Conservation (phyloP, 1,140 invertebrate species). For the Drosophila auraria region DNA sequence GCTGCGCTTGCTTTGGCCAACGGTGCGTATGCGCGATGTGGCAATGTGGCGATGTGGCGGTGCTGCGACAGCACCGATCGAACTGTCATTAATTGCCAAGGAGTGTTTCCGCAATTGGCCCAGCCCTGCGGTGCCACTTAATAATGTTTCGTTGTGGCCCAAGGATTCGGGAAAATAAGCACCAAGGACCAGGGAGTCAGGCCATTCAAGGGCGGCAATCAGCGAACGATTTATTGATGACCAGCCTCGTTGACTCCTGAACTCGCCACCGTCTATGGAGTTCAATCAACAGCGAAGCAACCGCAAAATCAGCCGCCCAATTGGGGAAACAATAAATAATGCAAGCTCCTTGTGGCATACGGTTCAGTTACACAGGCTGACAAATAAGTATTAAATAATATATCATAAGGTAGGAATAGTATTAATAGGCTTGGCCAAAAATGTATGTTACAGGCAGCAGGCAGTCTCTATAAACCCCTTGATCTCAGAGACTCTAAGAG, state of each 20-base stretch:
- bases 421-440: too few species aligned
- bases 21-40: constrained; percentile 48
- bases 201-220: constrained; percentile 53
- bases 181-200: constrained; percentile 34
- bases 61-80: constrained; percentile 36
- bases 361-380: background rate
- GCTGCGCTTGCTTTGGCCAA: constrained; percentile 17
- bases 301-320: constrained; percentile 53
- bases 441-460: too few species aligned
- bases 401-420: background rate
- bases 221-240: constrained; percentile 68
- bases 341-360: constrained; percentile 16
- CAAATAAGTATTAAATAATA: background rate
- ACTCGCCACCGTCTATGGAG: constrained; percentile 32
- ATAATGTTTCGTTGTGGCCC: constrained; percentile 61
- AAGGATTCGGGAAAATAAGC: constrained; percentile 40
- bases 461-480: too few species aligned
- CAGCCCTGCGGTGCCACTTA: constrained; percentile 69
- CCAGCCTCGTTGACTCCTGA: constrained; percentile 26
- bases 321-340: constrained; percentile 31
- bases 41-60: background rate
- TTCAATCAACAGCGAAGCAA: constrained; percentile 65
- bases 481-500: too few species aligned
- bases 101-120: constrained; percentile 45
- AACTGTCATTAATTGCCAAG: constrained; percentile 67